phyloP scores from a whole-genome alignment of 1,140 invertebrate genomes.

The Drosophila parvula region DNA sequence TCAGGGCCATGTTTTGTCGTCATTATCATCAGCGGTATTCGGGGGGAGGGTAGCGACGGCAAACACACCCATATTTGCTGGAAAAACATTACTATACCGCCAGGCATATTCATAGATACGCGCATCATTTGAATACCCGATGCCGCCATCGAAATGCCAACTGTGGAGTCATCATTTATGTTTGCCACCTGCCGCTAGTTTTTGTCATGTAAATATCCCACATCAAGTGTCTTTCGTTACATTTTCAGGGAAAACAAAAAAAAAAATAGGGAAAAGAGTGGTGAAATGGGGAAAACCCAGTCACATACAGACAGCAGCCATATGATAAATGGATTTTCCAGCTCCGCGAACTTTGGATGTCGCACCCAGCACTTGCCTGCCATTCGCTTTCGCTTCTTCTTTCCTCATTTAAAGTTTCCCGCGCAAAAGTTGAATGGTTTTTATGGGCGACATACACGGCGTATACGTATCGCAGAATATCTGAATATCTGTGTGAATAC shows the following conservation, averaged over 20 bases:
- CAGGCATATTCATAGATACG: slow-evolving; percentile 21
- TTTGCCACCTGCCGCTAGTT: slow-evolving; percentile 40
- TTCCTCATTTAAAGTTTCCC: slow-evolving; percentile 50
- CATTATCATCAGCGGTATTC: slow-evolving; percentile 11
- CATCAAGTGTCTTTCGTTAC: slow-evolving; percentile 50
- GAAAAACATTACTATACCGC: slow-evolving; percentile 7
- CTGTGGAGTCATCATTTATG: slow-evolving; percentile 41
- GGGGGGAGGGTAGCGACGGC: neutral
- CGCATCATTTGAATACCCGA: slow-evolving; percentile 39
- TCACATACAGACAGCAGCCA: slow-evolving; percentile 38
- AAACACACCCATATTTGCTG: slow-evolving; percentile 7
- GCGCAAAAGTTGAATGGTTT: slow-evolving; percentile 33
- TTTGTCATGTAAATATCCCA: slow-evolving; percentile 43
- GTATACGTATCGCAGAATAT: slow-evolving; percentile 31
- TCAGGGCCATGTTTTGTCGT: neutral
- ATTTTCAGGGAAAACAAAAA: slow-evolving; percentile 19
- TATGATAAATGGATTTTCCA: slow-evolving; percentile 66
- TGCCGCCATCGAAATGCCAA: slow-evolving; percentile 34
- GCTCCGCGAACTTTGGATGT: slow-evolving; percentile 52
- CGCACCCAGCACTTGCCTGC: slow-evolving; percentile 38
- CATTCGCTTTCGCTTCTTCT: slow-evolving; percentile 20
- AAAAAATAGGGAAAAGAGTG: neutral
- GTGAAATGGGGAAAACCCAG: slow-evolving; percentile 1
- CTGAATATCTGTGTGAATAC: slow-evolving; percentile 13
- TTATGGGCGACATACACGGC: slow-evolving; percentile 4